Evolutionary conservation across 1,140 invertebrate species (phyloP), one percentile per base, ranked within the genome.

Genomic region (Platyura marginata): DNA sequence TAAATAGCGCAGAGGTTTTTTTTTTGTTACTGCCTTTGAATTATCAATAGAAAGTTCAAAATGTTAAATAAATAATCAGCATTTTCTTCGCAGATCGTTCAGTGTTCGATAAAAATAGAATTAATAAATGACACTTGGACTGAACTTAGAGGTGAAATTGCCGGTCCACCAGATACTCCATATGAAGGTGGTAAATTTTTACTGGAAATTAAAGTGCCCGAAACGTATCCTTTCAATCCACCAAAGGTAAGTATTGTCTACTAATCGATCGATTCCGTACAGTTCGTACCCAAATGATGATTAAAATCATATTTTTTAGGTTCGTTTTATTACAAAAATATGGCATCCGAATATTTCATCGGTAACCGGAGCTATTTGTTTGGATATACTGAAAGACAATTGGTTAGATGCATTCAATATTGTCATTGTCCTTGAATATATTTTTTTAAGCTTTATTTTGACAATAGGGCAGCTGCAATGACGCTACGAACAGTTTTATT

Each of bases 281-380:
- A 20, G 8, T 40, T 19, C 18, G 25, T 35, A 37, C 2, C 19
- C 15, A 20, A n/a, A 29, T 19, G 16, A 39, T 38, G 34, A 40
- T 21, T 16, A 43, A 34, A 21, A 19, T 15, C 29, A 34, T 35
- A 36, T 41, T 44, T 64, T 65, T 18, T 51, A 86, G 81, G 81
- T 88, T 45, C 71, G 79, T 29, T 98, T 98, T 71, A 74, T 91
- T 47, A 98, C 95, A 45, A 92, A 88, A 70, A 95, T 99, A 60
- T 98, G 95, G 96, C 95, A 99, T 70, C 96, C 95, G 39, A 99
- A 99, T 69, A 95, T 99, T 52, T 97, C 91, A 42, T 97, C 92
- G 18, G 93, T 95, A 4, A 99, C 95, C 21, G 95, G 96, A 43
- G 92, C 91, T 32, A 98, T 99, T 57, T 99, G 96, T 67, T 70